Evolutionary conservation across 2,113 vertebrate genomes (phyloP), one percentile per base, ranked within the genome.

Genomic region (Strix uralensis): DNA sequence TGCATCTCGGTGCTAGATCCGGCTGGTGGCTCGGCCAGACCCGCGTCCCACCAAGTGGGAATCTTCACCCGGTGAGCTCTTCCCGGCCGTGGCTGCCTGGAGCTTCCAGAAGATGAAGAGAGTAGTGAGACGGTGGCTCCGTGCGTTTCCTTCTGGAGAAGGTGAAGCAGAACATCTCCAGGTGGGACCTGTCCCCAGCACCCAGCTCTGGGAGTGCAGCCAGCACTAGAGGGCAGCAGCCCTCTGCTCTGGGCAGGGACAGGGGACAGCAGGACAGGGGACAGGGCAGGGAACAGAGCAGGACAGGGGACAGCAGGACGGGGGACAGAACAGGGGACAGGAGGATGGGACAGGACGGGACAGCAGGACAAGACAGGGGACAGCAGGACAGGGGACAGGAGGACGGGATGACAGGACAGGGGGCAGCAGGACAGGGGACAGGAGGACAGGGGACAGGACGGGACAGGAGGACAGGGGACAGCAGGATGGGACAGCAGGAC

Each of bases 141-240:
- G 20, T 13, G 23, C 0, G 4, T 10, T 59, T 49, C 38, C 38
- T 54, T 9, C 44, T 15, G 74, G 44, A n/a, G 54, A 49, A 59
- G n/a, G 69, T 10, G 63, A 62, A 46, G 58, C 30, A 7, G 38
- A 26, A 11, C 25, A 9, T 2, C 10, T 25, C 26, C 57, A 0
- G 67, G 34, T 5, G 82, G 20, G 78, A 66, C 21, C 40, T 6
- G 54, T 1, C 22, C 38, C 23, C 27, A 27, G 30, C 36, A 11
- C 40, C 16, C 18, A 9, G 79, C 46, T 52, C 27, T 8, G 52
- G 30, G 40, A 42, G 44, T 20, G 65, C 63, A 34, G 34, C 34
- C 54, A 54, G 81, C 94, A 51, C 71, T 86, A 94, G 96, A 80
- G 92, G 96, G 96, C 96, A 80, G 94, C 92, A 95, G 66, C 63